Base-by-base conservation (phyloP, 2,113 vertebrate species). In the Chauna torquata region DNA sequence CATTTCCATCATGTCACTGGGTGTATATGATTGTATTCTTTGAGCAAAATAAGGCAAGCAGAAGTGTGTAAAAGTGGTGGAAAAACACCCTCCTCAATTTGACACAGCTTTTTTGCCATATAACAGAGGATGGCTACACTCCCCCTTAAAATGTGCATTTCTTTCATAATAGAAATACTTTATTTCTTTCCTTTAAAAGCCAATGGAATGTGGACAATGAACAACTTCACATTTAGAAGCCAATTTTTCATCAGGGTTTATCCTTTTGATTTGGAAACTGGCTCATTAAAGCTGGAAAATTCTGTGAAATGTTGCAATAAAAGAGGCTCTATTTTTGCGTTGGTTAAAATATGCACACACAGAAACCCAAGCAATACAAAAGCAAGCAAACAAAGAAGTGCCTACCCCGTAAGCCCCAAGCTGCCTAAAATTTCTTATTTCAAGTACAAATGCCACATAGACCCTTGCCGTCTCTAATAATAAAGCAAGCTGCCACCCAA, bases 191-290 rank as follows among this genome's bases (percentile, higher is more conserved):
- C 66, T 89, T 79, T 79, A 69, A 94, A 94, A 94, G 38, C 74
- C 84, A 79, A 3, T 4, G 75, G 94, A 95, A 95, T 95, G 84
- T 40, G 66, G 62, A 94, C 94, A 95, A 89, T 85, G 91, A 96
- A 97, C 30, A 88, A 94, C 83, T 95, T 95, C 92, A 64, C 62
- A 87, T 95, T 70, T 42, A 80, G 68, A 81, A 82, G 94, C 92
- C 96, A 96, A 72, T 75, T 88, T 97, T 96, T 97, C 91, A 90
- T 91, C 58, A 44, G 91, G 44, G 54, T 74, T 95, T 89, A 87
- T 94, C 88, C 95, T 85, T 92, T 95, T 96, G 75, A 95, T 95
- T 91, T 96, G 91, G 93, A 97, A 96, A 96, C 50, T 96, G 89
- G 87, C 91, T 97, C 75, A 52, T 95, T 95, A 86, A 50, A 54